Evolutionary conservation across 2,113 vertebrate species (phyloP), one percentile per base, ranked within the genome.

Genomic region (Oreochromis tanganicae): DNA sequence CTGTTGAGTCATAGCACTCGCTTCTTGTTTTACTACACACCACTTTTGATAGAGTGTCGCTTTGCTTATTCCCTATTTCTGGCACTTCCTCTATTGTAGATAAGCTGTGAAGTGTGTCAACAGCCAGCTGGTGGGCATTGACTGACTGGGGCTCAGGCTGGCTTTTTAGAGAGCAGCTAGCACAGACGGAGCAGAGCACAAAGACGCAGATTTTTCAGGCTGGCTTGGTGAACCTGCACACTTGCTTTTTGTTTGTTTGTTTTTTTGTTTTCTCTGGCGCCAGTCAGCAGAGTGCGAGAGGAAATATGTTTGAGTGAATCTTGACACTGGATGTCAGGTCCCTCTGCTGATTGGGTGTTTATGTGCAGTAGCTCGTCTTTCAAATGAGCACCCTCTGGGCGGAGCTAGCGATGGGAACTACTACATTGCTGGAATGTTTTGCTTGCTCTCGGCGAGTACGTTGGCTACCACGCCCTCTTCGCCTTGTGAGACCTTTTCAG

Each of bases 371-470:
- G 92, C 90, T 92, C 85, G 10, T 84, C 88, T 93, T 89, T 86
- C 84, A 82, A 24, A 50, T 79, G 50, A 54, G 57, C 84, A 86
- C 79, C 68, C 32, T 86, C 17, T 80, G 89, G 91, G 93, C 46
- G 81, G 91, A 92, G 89, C 68, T 24, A 80, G 88, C 73, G 14
- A 97, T 97, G 97, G 95, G 94, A 90, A 93, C 93, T 5, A 84
- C 94, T 83, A 83, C 92, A 13, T 92, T 97, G 63, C 83, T 96
- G 95, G 95, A 97, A 93, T 97, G 96, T 95, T 97, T 97, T 86
- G 88, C 96, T 90, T 32, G 90, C 89, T 91, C 92, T 27, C 82
- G 94, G 94, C 96, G 86, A 87, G 92, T 78, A 3, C 89, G 87
- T 50, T 92, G 84, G 82, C 85, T 50, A 71, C 92, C 92, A 61